Conservation (phyloP, 2,888 invertebrate genomes). For the Chesias legatella region DNA sequence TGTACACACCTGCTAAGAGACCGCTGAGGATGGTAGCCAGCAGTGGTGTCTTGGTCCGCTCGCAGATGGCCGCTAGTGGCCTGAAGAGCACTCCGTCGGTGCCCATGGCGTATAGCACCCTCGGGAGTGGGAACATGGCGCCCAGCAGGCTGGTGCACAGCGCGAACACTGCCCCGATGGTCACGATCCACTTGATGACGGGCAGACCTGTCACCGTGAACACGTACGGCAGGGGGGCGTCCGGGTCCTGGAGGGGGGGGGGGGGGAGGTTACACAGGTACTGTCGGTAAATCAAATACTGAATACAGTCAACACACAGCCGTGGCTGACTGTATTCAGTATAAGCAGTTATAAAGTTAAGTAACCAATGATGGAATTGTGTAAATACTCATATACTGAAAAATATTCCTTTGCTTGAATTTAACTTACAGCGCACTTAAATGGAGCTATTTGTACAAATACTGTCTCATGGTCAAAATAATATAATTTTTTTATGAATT, state of each 20-base stretch:
- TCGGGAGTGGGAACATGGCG: slow-evolving; percentile 92
- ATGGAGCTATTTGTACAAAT: too few species aligned
- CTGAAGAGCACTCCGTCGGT: slow-evolving; percentile 92
- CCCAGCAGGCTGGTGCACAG: slow-evolving; percentile 93
- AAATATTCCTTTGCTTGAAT: too few species aligned
- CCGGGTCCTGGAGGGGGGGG: slow-evolving; percentile 84
- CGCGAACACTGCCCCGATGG: slow-evolving; percentile 94
- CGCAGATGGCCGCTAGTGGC: slow-evolving; percentile 84
- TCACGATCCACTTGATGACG: slow-evolving; percentile 92
- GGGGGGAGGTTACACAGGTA: too few species aligned
- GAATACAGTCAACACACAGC: too few species aligned
- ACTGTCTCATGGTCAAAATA: too few species aligned
- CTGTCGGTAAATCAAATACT: too few species aligned
- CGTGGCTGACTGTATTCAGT: too few species aligned
- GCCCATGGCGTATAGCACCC: slow-evolving; percentile 95
- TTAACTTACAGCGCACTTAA: too few species aligned
- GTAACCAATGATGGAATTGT: too few species aligned
- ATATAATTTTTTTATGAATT: too few species aligned
- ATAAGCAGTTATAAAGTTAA: too few species aligned
- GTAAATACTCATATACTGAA: too few species aligned
- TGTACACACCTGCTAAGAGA: slow-evolving; percentile 82
- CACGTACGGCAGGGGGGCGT: slow-evolving; percentile 93
- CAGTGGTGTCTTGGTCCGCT: slow-evolving; percentile 88
- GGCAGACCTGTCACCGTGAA: slow-evolving; percentile 89
- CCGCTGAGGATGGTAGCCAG: slow-evolving; percentile 89